phyloP scores from a whole-genome alignment of 2,797 vertebrate species.

The Pangasius djambal region DNA sequence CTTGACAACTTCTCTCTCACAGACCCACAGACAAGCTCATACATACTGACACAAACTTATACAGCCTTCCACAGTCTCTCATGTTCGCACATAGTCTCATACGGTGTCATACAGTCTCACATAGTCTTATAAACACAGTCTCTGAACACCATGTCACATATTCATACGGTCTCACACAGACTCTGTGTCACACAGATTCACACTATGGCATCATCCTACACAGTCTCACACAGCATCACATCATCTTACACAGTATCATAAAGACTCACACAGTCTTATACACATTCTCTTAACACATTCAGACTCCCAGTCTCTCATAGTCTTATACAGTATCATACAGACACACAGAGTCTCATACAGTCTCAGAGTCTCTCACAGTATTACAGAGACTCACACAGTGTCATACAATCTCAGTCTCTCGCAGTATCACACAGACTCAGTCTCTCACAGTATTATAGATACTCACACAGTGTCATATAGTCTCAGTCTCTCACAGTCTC shows the following conservation, averaged over 20 bases:
- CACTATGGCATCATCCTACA: not conserved
- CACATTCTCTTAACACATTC: not conserved
- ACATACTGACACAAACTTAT: not conserved
- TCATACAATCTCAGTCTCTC: not conserved
- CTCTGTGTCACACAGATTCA: not conserved
- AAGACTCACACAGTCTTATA: not conserved
- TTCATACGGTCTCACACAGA: not conserved
- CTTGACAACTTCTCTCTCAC: conserved; percentile 35
- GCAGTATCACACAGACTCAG: not conserved
- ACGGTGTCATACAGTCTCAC: not conserved
- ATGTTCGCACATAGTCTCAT: not conserved
- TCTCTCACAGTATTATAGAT: not conserved
- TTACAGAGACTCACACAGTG: not conserved
- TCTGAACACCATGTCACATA: not conserved
- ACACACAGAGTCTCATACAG: not conserved
- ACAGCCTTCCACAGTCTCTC: not conserved
- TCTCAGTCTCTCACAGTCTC: not conserved
- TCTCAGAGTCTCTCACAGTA: conserved; percentile 1
- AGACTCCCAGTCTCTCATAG: not conserved
- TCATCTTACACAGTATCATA: conserved; percentile 5
- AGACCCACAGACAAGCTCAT: conserved; percentile 15
- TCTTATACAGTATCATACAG: conserved; percentile 3
- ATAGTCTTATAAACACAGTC: not conserved
- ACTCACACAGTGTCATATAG: not conserved
- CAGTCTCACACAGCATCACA: conserved; percentile 3